A percentile compares a stretch with the other conserved stretches of the same genome.
phyloP scores from a whole-genome alignment of 2,888 invertebrate species.

The Eudemis profundana region DNA sequence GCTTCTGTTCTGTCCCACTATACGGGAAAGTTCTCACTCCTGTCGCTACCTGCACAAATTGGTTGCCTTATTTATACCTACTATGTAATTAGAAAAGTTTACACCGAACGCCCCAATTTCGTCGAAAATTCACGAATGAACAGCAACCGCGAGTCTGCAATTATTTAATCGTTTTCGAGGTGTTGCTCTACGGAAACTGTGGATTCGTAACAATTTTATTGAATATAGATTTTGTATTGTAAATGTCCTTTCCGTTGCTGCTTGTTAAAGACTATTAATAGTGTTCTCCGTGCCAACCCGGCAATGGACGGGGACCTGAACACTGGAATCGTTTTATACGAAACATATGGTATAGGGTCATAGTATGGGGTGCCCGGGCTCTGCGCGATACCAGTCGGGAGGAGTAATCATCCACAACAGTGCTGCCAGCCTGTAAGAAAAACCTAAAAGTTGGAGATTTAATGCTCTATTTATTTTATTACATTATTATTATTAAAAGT shows the following conservation, averaged over 20 bases:
- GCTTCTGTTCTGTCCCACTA: neutral
- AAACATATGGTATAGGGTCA: slow-evolving; percentile 59
- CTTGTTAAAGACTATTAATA: neutral
- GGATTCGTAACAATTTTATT: slow-evolving; percentile 61
- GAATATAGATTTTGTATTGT: slow-evolving; percentile 46
- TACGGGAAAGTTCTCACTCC: slow-evolving; percentile 11
- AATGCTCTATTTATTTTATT: neutral
- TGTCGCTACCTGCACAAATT: slow-evolving; percentile 52
- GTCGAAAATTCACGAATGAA: slow-evolving; percentile 72
- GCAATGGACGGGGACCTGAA: slow-evolving; percentile 54
- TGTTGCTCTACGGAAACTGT: slow-evolving; percentile 74
- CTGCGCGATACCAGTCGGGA: slow-evolving; percentile 68
- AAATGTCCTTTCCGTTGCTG: slow-evolving; percentile 20
- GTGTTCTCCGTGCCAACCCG: slow-evolving; percentile 38
- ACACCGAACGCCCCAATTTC: slow-evolving; percentile 71
- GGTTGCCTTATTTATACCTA: slow-evolving; percentile 70
- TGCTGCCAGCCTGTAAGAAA: slow-evolving; percentile 55
- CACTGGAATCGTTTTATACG: slow-evolving; percentile 49
- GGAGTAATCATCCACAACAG: slow-evolving; percentile 73
- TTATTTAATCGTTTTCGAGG: slow-evolving; percentile 80
- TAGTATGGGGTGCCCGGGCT: slow-evolving; percentile 75
- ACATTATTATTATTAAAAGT: neutral
- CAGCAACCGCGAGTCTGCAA: slow-evolving; percentile 74
- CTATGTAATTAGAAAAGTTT: slow-evolving; percentile 74
- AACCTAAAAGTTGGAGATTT: slow-evolving; percentile 3